These are phyloP conservation scores for Cebus imitator DNA, from an alignment of 2,113 vertebrate species.

Conservation along the genomic window DNA sequence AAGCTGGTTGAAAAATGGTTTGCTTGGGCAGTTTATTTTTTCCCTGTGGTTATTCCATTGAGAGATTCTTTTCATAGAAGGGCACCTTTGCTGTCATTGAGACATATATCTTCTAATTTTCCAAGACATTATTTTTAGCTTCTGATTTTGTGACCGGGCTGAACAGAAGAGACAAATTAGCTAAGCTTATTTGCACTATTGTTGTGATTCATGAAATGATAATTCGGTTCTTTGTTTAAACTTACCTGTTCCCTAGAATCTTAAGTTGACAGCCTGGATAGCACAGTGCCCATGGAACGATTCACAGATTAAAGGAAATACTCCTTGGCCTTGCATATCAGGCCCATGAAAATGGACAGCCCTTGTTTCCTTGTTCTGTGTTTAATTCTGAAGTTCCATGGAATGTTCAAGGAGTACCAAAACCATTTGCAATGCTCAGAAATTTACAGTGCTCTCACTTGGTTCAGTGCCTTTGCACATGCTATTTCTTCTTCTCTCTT, in stretches of 20 bases:
- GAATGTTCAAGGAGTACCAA: neutral
- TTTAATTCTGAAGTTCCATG: neutral
- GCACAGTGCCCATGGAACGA: neutral
- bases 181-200: neutral
- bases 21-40: neutral
- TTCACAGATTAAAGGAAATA: neutral
- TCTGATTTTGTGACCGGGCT: conserved; percentile 8
- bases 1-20: neutral
- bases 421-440: neutral
- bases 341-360: neutral
- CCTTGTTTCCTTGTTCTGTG: neutral
- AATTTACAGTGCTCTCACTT: neutral
- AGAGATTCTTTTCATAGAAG: conserved; percentile 12
- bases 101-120: neutral
- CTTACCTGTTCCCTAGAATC: neutral
- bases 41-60: neutral
- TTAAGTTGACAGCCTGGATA: neutral
- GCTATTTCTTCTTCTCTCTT: neutral
- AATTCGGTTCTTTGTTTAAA: neutral
- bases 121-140: neutral
- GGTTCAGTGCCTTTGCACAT: neutral
- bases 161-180: conserved; percentile 50
- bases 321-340: neutral
- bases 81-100: neutral
- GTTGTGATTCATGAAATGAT: conserved; percentile 11